Evolutionary conservation across 2,888 invertebrate genomes (phyloP).

Genomic region (Papilio protenor): DNA sequence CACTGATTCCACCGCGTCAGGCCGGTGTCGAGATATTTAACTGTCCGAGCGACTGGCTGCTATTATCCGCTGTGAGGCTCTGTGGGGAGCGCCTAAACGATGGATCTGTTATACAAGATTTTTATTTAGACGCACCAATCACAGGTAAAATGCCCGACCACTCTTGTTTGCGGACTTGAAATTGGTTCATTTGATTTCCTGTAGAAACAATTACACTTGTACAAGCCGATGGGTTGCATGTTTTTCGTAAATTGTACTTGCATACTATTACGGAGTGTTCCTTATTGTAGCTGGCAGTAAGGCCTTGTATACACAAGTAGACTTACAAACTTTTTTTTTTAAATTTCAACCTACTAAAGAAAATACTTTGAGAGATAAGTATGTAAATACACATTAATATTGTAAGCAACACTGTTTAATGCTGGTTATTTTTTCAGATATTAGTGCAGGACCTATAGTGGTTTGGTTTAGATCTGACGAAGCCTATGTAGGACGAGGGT

Average conservation of each 20-base stretch:
- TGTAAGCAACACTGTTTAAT: background rate
- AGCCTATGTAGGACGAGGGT: conserved; percentile 87
- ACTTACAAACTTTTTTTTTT: too few species aligned
- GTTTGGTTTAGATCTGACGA: conserved; percentile 88
- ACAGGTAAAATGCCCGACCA: conserved; percentile 77
- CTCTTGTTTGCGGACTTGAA: background rate
- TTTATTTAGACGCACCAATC: conserved; percentile 87
- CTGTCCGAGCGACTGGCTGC: conserved; percentile 90
- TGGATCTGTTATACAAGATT: conserved; percentile 85
- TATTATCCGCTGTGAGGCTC: conserved; percentile 87
- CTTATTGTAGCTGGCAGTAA: too few species aligned
- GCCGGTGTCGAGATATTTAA: conserved; percentile 90
- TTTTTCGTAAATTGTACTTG: too few species aligned
- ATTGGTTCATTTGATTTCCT: too few species aligned
- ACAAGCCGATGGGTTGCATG: too few species aligned
- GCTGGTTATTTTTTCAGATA: conserved; percentile 77
- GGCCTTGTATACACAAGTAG: too few species aligned
- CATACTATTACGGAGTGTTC: too few species aligned
- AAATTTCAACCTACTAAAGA: too few species aligned
- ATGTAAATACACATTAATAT: too few species aligned
- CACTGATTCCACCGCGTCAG: conserved; percentile 86
- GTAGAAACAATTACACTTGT: too few species aligned
- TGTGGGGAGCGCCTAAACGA: conserved; percentile 91
- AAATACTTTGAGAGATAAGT: too few species aligned
- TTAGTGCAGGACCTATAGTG: conserved; percentile 87